These are phyloP conservation scores for Amia ocellicauda DNA, from an alignment of 2,113 vertebrate genomes.

Conservation along the genomic window DNA sequence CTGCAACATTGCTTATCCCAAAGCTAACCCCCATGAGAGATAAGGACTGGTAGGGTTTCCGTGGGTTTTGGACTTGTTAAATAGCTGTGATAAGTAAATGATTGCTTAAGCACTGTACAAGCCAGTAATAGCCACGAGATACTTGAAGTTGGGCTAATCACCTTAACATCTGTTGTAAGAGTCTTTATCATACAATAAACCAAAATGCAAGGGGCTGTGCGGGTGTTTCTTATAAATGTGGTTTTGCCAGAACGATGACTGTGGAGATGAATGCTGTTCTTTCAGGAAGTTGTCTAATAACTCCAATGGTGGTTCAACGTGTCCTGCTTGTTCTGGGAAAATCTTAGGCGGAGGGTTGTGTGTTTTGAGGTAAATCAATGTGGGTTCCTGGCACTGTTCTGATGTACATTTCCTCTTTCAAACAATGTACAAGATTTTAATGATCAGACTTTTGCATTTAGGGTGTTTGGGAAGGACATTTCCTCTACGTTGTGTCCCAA, in stretches of 20 bases:
- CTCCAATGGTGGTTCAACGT: neutral
- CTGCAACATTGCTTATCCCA: neutral
- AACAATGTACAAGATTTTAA: no score
- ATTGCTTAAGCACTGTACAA: neutral
- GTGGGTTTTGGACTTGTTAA: neutral
- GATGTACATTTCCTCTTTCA: no score
- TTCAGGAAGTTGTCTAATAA: no score
- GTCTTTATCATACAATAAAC: no score
- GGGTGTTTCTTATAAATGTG: no score
- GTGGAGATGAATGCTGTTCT: neutral
- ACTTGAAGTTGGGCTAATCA: neutral
- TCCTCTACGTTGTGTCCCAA: no score
- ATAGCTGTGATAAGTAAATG: neutral
- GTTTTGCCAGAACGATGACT: neutral
- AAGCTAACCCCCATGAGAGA: neutral
- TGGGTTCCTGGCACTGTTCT: neutral
- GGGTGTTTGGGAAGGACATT: no score
- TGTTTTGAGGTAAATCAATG: neutral
- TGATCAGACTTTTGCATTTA: no score
- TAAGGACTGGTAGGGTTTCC: neutral
- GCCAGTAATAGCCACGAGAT: neutral
- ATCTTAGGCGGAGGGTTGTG: neutral
- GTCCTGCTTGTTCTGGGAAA: conserved; percentile 6
- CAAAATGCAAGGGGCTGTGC: no score
- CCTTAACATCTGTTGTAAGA: neutral